Conservation (phyloP, 2,797 vertebrate genomes). For the Alectoris magna region DNA sequence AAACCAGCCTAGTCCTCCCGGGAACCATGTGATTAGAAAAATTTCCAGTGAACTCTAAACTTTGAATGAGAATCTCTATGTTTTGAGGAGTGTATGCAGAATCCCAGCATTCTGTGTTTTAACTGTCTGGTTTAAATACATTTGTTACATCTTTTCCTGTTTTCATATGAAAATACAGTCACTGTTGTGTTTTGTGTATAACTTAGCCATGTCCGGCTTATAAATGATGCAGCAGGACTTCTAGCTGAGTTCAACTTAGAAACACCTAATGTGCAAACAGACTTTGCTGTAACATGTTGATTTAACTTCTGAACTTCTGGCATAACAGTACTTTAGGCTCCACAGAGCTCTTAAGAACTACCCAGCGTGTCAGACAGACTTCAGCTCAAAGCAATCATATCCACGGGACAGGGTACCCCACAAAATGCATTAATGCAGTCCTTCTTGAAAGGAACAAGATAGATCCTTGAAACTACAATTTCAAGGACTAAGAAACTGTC, state of each 20-base stretch:
- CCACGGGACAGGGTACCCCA: accelerated
- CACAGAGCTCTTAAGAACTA: background rate
- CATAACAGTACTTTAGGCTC: background rate
- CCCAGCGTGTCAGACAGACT: background rate
- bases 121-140: background rate
- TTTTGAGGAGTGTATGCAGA: background rate
- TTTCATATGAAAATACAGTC: background rate
- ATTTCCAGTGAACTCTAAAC: background rate
- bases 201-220: background rate
- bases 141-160: background rate
- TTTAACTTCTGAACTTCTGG: background rate
- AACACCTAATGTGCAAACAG: background rate
- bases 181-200: background rate
- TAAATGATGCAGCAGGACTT: background rate
- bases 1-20: background rate
- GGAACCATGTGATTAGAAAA: background rate
- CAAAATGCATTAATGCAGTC: background rate
- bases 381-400: background rate
- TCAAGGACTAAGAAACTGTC: background rate
- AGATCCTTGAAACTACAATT: background rate
- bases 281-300: background rate
- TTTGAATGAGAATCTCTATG: background rate
- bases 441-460: background rate
- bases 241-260: background rate
- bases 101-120: background rate